Conservation (phyloP, 2,888 invertebrate species). For the Polyommatus icarus region DNA sequence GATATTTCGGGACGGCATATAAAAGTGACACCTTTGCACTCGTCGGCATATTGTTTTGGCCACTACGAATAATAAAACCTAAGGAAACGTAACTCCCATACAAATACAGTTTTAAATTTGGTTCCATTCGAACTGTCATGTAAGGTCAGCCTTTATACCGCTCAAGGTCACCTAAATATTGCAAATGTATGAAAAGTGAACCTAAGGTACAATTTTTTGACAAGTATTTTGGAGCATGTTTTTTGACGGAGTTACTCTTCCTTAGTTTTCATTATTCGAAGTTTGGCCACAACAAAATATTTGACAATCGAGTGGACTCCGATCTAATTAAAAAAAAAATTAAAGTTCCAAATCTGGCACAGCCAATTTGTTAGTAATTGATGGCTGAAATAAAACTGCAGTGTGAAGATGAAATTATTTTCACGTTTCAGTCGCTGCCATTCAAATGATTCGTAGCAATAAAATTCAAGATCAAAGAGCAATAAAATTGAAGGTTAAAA, state of each 20-base stretch:
- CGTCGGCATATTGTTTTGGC: background rate
- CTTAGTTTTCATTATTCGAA: too few relatives aligned
- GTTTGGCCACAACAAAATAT: conserved; percentile 38
- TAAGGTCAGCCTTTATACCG: too few relatives aligned
- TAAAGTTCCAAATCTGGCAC: background rate
- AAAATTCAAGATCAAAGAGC: conserved; percentile 7
- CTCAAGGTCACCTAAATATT: too few relatives aligned
- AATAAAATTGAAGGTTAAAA: background rate
- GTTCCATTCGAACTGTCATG: too few relatives aligned
- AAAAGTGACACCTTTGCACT: conserved; percentile 33
- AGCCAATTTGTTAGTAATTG: background rate
- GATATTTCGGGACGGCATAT: conserved; percentile 53
- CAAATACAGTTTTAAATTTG: too few relatives aligned
- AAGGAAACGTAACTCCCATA: too few relatives aligned
- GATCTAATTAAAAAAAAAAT: background rate
- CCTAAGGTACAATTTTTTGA: too few relatives aligned
- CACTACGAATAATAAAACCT: too few relatives aligned
- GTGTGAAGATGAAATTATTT: background rate
- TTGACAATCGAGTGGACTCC: conserved; percentile 30
- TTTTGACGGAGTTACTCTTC: too few relatives aligned
- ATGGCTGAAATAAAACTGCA: background rate
- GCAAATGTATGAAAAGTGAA: too few relatives aligned
- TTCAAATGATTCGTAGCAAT: background rate
- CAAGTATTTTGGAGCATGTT: too few relatives aligned
- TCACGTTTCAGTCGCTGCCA: background rate